A percentile compares a stretch with the other conserved stretches of the same genome.
These are phyloP conservation scores for Lynx canadensis DNA, from an alignment of 2,113 vertebrate species.

Conservation along the genomic window DNA sequence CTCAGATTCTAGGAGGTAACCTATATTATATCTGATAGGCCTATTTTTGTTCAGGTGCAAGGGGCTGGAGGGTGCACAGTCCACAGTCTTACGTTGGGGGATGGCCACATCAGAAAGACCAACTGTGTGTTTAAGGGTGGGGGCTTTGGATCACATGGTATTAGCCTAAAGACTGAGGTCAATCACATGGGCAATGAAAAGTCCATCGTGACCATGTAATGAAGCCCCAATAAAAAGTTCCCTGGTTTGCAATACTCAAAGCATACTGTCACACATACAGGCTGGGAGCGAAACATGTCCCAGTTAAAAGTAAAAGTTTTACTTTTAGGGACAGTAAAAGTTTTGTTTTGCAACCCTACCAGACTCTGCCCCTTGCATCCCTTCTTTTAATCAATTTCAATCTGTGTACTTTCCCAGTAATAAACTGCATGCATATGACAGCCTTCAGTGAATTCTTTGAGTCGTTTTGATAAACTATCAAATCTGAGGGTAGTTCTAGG, in stretches of 20 bases:
- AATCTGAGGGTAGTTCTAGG: background rate
- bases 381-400: constrained; percentile 23
- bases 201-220: background rate
- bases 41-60: background rate
- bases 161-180: background rate
- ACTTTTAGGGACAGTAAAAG: background rate
- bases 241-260: background rate
- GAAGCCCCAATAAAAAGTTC: background rate
- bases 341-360: background rate
- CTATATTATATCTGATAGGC: background rate
- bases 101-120: background rate
- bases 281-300: background rate
- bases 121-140: background rate
- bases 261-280: background rate
- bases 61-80: background rate
- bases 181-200: background rate
- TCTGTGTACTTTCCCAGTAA: background rate
- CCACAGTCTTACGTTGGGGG: background rate
- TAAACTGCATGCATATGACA: background rate
- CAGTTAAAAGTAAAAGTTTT: too few relatives aligned
- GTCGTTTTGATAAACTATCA: background rate
- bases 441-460: background rate
- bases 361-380: background rate
- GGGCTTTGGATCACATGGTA: background rate
- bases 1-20: background rate